Conservation (phyloP, 2,113 vertebrate genomes). For the Struthidea cinerea region DNA sequence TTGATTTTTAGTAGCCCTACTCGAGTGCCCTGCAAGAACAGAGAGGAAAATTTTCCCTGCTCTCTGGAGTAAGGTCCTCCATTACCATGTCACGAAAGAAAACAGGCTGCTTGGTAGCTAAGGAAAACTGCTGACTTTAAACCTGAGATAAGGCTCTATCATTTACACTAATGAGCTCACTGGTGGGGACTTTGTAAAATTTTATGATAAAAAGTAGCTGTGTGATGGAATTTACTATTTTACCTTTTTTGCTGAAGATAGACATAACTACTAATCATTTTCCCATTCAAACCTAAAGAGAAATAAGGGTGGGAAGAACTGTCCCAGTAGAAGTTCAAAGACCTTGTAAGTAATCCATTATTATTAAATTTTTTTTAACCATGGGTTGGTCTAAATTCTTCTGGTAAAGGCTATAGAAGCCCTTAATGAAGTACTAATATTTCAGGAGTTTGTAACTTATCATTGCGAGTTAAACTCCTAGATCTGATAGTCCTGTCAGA, state of each 20-base stretch:
- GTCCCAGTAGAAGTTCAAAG: not conserved
- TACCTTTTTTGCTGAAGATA: conserved; percentile 17
- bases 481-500: not conserved
- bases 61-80: conserved; percentile 6
- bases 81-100: not conserved
- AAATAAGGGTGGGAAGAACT: not conserved
- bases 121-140: conserved; percentile 52
- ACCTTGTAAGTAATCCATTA: not conserved
- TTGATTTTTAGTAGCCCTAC: not conserved
- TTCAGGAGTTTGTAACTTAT: not conserved
- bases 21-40: not conserved
- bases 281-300: not conserved
- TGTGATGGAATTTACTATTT: not conserved
- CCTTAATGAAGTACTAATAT: not conserved
- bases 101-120: not conserved
- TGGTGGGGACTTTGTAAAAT: conserved; percentile 29
- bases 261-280: not conserved
- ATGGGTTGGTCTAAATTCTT: not conserved
- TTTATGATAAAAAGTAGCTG: conserved; percentile 39
- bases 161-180: conserved; percentile 59
- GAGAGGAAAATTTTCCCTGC: not conserved
- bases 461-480: not conserved
- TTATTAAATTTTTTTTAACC: not conserved
- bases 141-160: conserved; percentile 29
- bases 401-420: not conserved